phyloP scores from a whole-genome alignment of 1,140 invertebrate genomes.

The Caenorhabditis tropicalis region DNA sequence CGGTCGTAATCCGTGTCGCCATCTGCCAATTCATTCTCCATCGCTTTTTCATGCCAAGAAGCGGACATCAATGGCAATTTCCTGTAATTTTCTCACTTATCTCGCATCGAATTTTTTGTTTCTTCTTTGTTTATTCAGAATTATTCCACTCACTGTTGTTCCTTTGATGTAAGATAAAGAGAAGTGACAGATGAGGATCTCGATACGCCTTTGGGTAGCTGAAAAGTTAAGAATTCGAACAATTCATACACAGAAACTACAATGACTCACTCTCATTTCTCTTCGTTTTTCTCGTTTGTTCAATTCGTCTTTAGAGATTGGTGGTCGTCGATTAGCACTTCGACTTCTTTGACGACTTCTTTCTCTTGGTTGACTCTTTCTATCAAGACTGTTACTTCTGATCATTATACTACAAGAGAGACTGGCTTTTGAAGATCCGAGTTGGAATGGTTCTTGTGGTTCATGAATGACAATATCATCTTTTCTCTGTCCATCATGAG shows the following conservation, averaged over 20 bases:
- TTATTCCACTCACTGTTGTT: constrained; percentile 21
- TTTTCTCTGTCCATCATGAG: background rate
- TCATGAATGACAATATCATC: constrained; percentile 31
- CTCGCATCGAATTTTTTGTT: background rate
- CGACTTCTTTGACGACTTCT: constrained; percentile 24
- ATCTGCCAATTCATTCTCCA: constrained; percentile 27
- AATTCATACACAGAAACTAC: background rate
- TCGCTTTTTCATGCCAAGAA: constrained; percentile 31
- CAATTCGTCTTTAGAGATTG: constrained; percentile 31
- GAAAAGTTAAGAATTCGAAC: background rate
- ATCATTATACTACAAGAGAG: constrained; percentile 5
- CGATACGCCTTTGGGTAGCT: constrained; percentile 35
- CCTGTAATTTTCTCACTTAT: background rate
- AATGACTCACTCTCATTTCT: constrained; percentile 24
- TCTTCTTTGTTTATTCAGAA: background rate
- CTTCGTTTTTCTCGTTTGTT: constrained; percentile 1
- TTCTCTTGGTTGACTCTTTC: constrained; percentile 48
- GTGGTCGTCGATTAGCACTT: constrained; percentile 39
- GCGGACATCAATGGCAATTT: constrained; percentile 26
- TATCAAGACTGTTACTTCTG: constrained; percentile 35
- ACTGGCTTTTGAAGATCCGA: constrained; percentile 8
- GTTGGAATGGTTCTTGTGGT: constrained; percentile 7
- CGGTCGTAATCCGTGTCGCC: constrained; percentile 23
- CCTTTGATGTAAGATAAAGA: constrained; percentile 22
- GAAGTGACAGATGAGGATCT: constrained; percentile 25